Evolutionary conservation across 2,888 invertebrate genomes (phyloP).

Genomic region (Pyrochroa serraticornis): DNA sequence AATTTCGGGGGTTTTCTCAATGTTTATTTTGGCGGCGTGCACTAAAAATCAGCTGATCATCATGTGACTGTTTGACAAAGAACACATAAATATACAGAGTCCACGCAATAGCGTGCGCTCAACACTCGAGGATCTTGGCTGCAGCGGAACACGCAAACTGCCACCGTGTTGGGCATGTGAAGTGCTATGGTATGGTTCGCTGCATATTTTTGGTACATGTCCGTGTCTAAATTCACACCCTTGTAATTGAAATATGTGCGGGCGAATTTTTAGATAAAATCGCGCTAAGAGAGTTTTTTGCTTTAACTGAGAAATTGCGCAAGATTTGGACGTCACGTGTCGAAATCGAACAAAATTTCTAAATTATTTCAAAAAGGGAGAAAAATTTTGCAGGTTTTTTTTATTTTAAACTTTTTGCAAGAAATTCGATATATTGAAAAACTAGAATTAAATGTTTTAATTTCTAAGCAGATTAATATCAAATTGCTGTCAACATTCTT

Average conservation of each 20-base stretch:
- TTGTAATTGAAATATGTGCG: neutral
- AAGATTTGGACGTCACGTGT: no score
- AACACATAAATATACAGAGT: slow-evolving; percentile 52
- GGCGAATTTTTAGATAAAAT: no score
- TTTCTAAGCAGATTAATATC: no score
- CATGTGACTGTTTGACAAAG: slow-evolving; percentile 47
- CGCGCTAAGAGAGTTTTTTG: no score
- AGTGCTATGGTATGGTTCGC: slow-evolving; percentile 4
- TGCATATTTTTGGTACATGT: slow-evolving; percentile 6
- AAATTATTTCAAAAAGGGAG: no score
- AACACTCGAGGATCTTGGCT: slow-evolving; percentile 44
- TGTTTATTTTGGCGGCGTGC: neutral
- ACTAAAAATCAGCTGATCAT: slow-evolving; percentile 48
- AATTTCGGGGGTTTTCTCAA: neutral
- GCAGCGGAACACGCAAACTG: slow-evolving; percentile 43
- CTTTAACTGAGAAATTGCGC: no score
- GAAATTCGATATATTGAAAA: no score
- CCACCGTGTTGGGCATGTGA: slow-evolving; percentile 17
- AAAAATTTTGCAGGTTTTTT: no score
- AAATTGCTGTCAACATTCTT: no score
- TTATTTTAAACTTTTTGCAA: no score
- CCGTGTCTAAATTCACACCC: neutral
- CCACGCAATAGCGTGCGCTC: slow-evolving; percentile 53
- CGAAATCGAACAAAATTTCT: no score
- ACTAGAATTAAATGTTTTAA: no score